Percentiles rank a stretch among this genome's conserved stretches.
phyloP scores from a whole-genome alignment of 2,888 invertebrate species.

The Leptura quadrifasciata region DNA sequence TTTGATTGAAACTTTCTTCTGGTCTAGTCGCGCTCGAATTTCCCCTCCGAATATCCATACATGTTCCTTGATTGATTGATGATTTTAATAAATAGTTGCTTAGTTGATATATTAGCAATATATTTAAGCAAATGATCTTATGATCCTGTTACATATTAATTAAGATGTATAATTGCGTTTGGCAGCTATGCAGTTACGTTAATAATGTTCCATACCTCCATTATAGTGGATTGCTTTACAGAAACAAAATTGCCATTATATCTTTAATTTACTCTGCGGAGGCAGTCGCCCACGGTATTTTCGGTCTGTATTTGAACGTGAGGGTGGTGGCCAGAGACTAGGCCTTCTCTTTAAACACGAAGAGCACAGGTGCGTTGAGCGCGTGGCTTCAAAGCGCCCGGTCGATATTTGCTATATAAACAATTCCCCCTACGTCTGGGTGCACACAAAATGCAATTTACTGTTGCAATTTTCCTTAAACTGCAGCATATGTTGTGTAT shows the following conservation, averaged over 20 bases:
- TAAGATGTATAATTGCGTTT: too few species aligned
- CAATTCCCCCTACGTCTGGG: slow-evolving; percentile 29
- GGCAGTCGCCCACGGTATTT: background rate
- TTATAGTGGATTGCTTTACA: background rate
- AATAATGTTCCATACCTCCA: too few species aligned
- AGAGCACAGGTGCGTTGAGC: slow-evolving; percentile 39
- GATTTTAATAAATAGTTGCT: too few species aligned
- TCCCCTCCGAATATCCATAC: too few species aligned
- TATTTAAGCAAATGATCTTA: too few species aligned
- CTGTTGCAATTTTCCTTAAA: slow-evolving; percentile 40
- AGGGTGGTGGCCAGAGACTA: background rate
- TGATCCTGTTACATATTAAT: too few species aligned
- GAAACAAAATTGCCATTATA: background rate
- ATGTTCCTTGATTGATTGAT: too few species aligned
- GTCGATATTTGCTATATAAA: slow-evolving; percentile 41
- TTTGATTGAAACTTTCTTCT: too few species aligned
- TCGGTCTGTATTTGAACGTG: background rate
- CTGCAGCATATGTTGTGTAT: slow-evolving; percentile 35
- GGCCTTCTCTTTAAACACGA: background rate
- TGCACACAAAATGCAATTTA: slow-evolving; percentile 42
- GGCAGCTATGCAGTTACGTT: too few species aligned
- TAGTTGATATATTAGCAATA: too few species aligned
- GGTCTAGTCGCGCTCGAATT: too few species aligned
- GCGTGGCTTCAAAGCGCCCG: slow-evolving; percentile 32
- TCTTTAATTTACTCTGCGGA: background rate